Evolutionary conservation across 1,140 invertebrate genomes (phyloP).

Genomic region (Thaumatotibia leucotreta): DNA sequence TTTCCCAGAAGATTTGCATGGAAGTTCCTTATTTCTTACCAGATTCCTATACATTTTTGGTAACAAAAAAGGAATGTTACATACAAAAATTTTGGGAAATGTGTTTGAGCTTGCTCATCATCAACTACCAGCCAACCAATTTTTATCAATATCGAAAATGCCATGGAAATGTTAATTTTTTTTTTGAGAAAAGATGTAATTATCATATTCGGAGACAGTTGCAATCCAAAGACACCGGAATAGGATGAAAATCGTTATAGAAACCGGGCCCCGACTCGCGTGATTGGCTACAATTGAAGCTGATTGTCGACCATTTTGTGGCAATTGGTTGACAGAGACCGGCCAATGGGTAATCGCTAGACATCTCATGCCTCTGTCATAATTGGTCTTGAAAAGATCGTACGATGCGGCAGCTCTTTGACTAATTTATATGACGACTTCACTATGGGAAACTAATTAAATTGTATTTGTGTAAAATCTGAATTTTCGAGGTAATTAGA

Average conservation of each 20-base stretch:
- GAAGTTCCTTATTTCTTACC: too few relatives aligned
- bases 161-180: too few relatives aligned
- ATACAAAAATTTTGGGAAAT: too few relatives aligned
- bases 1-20: too few relatives aligned
- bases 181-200: too few relatives aligned
- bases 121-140: too few relatives aligned
- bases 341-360: constrained; percentile 48
- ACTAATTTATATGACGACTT: not conserved
- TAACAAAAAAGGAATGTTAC: too few relatives aligned
- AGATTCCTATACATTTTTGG: too few relatives aligned
- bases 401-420: constrained; percentile 22
- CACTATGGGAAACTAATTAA: not conserved
- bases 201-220: not conserved
- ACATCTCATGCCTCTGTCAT: constrained; percentile 47
- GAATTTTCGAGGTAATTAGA: too few relatives aligned
- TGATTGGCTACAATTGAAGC: constrained; percentile 61
- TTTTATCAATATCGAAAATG: too few relatives aligned
- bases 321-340: constrained; percentile 43
- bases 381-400: constrained; percentile 50
- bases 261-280: constrained; percentile 32
- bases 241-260: constrained; percentile 11
- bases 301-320: constrained; percentile 62
- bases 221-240: constrained; percentile 4
- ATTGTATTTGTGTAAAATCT: not conserved
- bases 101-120: too few relatives aligned